Percentiles rank a stretch among this genome's conserved stretches.
These are phyloP conservation scores for Acanthopleura granulata DNA, from an alignment of 2,888 invertebrate species.

Conservation along the genomic window DNA sequence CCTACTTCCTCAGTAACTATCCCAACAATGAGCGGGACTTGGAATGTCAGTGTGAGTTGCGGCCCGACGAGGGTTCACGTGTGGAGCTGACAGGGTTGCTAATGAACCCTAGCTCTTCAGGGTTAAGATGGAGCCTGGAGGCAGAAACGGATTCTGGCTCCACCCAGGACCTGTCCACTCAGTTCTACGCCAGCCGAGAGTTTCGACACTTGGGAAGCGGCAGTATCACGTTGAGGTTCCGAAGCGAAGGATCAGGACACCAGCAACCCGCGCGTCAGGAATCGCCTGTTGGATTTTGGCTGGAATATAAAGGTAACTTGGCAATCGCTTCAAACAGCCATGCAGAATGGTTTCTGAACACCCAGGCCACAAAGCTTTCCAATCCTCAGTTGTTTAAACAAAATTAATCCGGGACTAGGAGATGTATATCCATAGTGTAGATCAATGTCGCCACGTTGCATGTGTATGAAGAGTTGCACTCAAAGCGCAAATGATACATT, in stretches of 20 bases:
- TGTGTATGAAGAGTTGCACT: no score
- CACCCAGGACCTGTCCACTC: slow-evolving; percentile 7
- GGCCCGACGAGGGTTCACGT: neutral
- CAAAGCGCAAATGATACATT: no score
- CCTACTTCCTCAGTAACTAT: neutral
- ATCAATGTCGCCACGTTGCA: no score
- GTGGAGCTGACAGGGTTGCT: slow-evolving; percentile 3
- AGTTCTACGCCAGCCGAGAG: neutral
- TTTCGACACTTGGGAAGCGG: neutral
- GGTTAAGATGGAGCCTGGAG: neutral
- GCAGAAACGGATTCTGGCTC: neutral
- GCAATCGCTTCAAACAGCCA: no score
- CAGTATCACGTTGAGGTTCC: neutral
- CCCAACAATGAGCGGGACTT: neutral
- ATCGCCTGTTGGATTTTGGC: neutral
- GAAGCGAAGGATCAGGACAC: neutral
- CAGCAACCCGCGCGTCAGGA: neutral
- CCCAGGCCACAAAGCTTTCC: no score
- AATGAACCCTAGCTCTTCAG: slow-evolving; percentile 9
- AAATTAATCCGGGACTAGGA: no score
- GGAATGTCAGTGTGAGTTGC: slow-evolving; percentile 1
- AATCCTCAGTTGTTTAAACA: no score
- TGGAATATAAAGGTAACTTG: slow-evolving; percentile 1
- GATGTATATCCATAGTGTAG: no score
- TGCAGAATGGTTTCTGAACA: no score